Evolutionary conservation across 2,888 invertebrate genomes (phyloP).

Genomic region (Rhyacophila evoluta): DNA sequence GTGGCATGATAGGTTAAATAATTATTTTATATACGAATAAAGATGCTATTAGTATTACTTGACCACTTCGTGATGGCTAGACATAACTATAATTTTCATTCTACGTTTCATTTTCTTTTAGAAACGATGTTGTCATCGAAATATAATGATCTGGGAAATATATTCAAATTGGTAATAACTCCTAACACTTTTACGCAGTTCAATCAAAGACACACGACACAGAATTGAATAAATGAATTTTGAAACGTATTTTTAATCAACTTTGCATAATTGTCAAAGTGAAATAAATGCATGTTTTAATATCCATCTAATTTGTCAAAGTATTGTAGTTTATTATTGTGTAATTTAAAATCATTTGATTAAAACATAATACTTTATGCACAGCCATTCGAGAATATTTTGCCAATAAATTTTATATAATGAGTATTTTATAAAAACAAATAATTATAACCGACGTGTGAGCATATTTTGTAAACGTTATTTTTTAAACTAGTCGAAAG

Average conservation of each 20-base stretch:
- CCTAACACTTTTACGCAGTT: neutral
- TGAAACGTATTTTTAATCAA: neutral
- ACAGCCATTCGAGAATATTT: neutral
- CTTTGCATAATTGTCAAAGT: slow-evolving; percentile 3
- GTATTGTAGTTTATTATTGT: neutral
- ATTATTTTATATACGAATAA: no score
- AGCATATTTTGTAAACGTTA: no score
- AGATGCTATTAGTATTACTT: no score
- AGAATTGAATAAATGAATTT: slow-evolving; percentile 15
- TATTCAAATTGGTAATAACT: neutral
- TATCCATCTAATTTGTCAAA: slow-evolving; percentile 15
- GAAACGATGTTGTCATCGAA: neutral
- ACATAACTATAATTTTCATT: neutral
- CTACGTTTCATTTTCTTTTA: neutral
- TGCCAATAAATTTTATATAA: no score
- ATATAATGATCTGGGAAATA: neutral
- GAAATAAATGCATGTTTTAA: slow-evolving; percentile 22
- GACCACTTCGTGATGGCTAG: no score
- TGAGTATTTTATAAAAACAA: no score
- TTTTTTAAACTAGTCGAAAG: no score
- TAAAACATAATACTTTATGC: neutral
- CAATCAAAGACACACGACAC: neutral
- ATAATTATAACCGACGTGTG: no score
- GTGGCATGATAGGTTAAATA: no score
- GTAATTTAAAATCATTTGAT: neutral